These are phyloP conservation scores for Dendrocincla tyrannina DNA, from an alignment of 2,797 vertebrate species.

Conservation along the genomic window DNA sequence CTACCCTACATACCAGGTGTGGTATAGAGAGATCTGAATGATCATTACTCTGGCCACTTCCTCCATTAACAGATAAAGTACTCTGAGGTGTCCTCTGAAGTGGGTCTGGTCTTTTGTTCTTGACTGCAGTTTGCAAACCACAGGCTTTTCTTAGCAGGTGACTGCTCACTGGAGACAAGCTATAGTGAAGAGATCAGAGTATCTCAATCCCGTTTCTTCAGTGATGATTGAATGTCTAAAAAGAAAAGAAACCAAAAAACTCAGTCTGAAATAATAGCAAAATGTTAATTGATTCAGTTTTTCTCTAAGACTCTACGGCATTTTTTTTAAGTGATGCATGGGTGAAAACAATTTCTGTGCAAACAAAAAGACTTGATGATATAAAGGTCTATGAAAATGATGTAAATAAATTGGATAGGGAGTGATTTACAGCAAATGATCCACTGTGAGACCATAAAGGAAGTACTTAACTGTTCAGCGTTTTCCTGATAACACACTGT, in stretches of 20 bases:
- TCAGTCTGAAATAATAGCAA: neutral
- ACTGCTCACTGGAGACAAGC: neutral
- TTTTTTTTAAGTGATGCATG: neutral
- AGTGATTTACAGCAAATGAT: neutral
- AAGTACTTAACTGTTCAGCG: neutral
- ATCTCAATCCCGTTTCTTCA: slow-evolving; percentile 23
- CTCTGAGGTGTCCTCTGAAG: neutral
- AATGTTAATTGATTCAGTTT: neutral
- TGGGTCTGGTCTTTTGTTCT: neutral
- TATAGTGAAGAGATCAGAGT: neutral
- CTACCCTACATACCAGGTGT: neutral
- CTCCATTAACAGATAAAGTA: neutral
- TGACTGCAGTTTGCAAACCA: slow-evolving; percentile 7
- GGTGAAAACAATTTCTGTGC: neutral
- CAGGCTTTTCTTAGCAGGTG: neutral
- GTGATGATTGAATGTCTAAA: slow-evolving; percentile 49
- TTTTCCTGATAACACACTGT: neutral
- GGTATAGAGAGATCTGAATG: neutral
- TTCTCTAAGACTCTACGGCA: neutral
- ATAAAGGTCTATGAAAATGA: neutral
- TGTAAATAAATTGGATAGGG: neutral
- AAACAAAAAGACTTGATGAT: neutral
- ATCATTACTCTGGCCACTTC: neutral
- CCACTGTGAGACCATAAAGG: neutral
- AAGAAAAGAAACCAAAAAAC: neutral